These are phyloP conservation scores for Apis dorsata DNA, from an alignment of 1,140 invertebrate genomes.

Conservation along the genomic window DNA sequence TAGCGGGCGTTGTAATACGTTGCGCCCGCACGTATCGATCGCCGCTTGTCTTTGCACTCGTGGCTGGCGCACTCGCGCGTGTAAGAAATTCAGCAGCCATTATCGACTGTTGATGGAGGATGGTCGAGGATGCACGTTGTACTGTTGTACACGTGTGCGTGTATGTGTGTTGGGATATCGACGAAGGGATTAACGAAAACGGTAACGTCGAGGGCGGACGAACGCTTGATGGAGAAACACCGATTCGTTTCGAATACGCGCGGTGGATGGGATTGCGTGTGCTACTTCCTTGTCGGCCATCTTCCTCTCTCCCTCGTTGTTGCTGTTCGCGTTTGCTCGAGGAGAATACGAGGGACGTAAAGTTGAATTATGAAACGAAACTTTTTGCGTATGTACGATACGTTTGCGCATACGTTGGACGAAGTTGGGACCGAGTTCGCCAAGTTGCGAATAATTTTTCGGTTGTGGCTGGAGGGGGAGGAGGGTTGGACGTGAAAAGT, in stretches of 20 bases:
- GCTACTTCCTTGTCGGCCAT: not conserved
- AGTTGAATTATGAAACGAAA: too few species aligned
- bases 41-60: conserved; percentile 36
- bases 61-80: conserved; percentile 18
- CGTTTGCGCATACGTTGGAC: too few species aligned
- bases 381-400: too few species aligned
- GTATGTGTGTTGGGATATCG: conserved; percentile 4
- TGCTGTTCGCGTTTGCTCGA: not conserved
- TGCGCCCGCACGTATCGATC: conserved; percentile 24
- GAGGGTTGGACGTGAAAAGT: too few species aligned
- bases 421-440: too few species aligned
- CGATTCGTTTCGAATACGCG: conserved; percentile 5
- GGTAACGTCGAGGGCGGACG: not conserved
- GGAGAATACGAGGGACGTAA: too few species aligned
- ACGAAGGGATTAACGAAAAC: conserved; percentile 41
- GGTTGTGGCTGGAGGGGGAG: too few species aligned
- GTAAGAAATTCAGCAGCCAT: conserved; percentile 49
- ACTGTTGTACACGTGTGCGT: not conserved
- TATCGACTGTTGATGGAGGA: conserved; percentile 18
- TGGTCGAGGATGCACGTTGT: too few species aligned
- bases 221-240: conserved; percentile 10
- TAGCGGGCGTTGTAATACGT: too few species aligned
- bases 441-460: too few species aligned
- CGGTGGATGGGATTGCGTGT: not conserved
- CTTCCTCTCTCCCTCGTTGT: not conserved